Evolutionary conservation across 1,140 invertebrate genomes (phyloP).

Genomic region (Drosophila rhopaloa): DNA sequence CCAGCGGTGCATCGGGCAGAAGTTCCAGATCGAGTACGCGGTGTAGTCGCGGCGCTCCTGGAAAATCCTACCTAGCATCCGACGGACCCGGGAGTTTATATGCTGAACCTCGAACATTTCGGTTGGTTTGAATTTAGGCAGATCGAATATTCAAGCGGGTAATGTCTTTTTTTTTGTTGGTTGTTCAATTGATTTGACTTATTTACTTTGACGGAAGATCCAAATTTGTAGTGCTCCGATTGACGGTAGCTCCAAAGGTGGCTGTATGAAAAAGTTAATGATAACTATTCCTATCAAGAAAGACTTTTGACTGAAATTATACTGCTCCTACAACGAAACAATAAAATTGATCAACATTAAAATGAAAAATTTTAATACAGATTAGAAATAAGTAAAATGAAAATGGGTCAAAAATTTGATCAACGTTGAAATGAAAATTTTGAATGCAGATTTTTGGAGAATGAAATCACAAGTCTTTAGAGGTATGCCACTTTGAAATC

Average conservation of each 20-base stretch:
- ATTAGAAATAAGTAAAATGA: too few relatives aligned
- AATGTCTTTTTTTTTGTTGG: background rate
- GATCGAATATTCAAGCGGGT: background rate
- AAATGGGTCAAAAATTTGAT: too few relatives aligned
- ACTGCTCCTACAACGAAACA: too few relatives aligned
- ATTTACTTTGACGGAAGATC: background rate
- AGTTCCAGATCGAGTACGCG: conserved; percentile 27
- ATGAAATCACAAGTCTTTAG: too few relatives aligned
- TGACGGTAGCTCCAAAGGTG: background rate
- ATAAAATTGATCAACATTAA: too few relatives aligned
- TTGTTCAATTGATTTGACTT: background rate
- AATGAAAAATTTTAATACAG: too few relatives aligned
- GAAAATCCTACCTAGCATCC: background rate
- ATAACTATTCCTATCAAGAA: too few relatives aligned
- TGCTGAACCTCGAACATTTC: conserved; percentile 22
- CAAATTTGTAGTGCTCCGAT: background rate
- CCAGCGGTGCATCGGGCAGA: conserved; percentile 3
- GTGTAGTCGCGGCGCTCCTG: background rate
- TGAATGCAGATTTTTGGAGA: too few relatives aligned
- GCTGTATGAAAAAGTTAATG: too few relatives aligned
- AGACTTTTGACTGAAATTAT: too few relatives aligned
- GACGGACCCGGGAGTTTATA: background rate
- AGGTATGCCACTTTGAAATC: too few relatives aligned
- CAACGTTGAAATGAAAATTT: too few relatives aligned
- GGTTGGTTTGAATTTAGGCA: background rate